Evolutionary conservation across 2,113 vertebrate genomes (phyloP), one percentile per base, ranked within the genome.

Genomic region (Rutilus rutilus): DNA sequence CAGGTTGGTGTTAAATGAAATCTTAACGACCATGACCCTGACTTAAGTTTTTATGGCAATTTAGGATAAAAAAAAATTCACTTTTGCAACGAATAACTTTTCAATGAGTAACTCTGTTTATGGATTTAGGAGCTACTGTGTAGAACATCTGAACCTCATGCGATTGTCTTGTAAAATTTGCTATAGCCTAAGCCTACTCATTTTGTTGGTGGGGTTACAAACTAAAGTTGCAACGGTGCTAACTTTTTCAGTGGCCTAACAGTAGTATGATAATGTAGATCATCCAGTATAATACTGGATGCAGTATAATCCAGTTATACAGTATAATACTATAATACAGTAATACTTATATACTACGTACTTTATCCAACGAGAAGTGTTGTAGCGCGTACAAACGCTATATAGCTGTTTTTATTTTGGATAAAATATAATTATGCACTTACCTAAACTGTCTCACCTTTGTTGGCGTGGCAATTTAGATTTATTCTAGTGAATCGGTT

Each of bases 51-150:
- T 65, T 62, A 64, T 33, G 54, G 21, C 52, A 30, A 52, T 83
- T 65, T 30, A 23, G 15, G n/a, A n/a, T n/a, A 11, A 9, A 50
- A 59, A 57, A 47, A 74, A 27, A 71, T 5, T 36, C 10, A 77
- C 50, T 23, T 50, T 78, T 52, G 78, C 30, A 78, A 67, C 47
- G 2, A 78, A 17, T 50, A 52, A 50, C n/a, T 84, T 19, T 90
- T 75, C 69, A 93, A 91, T 94, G 84, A 93, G 79, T 92, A 78
- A 92, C 90, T 69, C 25, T 86, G 75, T 93, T 93, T 94, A 93
- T 89, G 88, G 86, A 14, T 47, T 23, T 64, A 42, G 17, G 33
- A 74, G 65, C 42, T 71, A 75, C 42, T 2, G 5, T 83, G 69
- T 78, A 81, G 39, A 83, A 85, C 59, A 85, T 86, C 83, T 90